phyloP scores from a whole-genome alignment of 2,113 vertebrate genomes.

The Protobothrops flavoviridis region DNA sequence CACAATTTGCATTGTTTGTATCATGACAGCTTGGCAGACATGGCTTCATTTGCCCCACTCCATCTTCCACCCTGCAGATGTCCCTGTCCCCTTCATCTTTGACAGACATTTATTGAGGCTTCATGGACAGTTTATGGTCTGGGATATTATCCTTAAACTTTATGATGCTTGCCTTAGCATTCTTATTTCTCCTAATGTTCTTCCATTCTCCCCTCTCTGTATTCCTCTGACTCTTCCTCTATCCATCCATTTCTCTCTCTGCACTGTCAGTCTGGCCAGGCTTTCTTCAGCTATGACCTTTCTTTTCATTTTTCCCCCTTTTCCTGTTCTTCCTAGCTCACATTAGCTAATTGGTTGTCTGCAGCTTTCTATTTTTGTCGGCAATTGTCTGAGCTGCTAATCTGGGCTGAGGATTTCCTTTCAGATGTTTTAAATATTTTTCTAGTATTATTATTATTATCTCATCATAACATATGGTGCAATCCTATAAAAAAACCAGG shows the following conservation, averaged over 20 bases:
- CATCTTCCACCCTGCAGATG: neutral
- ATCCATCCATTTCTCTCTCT: neutral
- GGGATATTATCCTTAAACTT: neutral
- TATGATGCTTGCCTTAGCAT: neutral
- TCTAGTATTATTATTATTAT: neutral
- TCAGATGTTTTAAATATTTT: neutral
- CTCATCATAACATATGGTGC: neutral
- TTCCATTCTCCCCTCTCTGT: conserved; percentile 27
- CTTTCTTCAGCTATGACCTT: neutral
- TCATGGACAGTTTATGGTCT: neutral
- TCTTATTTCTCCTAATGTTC: conserved; percentile 22
- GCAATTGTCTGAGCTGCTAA: neutral
- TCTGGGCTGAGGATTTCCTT: neutral
- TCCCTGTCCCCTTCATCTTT: neutral
- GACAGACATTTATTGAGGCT: neutral
- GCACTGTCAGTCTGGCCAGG: neutral
- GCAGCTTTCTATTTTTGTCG: neutral
- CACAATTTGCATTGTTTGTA: neutral
- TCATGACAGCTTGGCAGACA: neutral
- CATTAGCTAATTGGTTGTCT: neutral
- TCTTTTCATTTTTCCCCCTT: neutral
- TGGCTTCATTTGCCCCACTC: neutral
- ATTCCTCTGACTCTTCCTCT: conserved; percentile 12
- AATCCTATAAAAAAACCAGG: neutral
- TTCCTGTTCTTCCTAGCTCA: neutral